A percentile compares a stretch with the other conserved stretches of the same genome.
These are phyloP conservation scores for Andrena trimmerana DNA, from an alignment of 2,888 invertebrate genomes.

Conservation along the genomic window DNA sequence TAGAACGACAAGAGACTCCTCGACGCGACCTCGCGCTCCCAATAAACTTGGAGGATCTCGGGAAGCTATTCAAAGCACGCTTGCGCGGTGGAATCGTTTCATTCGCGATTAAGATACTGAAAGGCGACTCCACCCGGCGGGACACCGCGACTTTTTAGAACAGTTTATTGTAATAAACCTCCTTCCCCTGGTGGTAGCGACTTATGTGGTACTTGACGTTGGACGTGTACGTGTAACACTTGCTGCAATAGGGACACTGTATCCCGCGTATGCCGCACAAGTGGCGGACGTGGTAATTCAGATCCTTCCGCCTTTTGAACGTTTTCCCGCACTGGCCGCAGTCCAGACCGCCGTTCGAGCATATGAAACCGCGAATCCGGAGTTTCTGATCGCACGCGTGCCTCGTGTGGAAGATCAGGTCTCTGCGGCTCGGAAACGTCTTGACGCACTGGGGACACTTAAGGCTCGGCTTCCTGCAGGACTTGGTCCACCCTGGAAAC, in stretches of 20 bases:
- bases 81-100: neutral
- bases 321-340: constrained; percentile 82
- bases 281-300: constrained; percentile 75
- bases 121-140: neutral
- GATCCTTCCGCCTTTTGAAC: constrained; percentile 73
- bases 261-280: constrained; percentile 83
- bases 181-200: constrained; percentile 66
- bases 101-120: neutral
- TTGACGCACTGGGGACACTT: constrained; percentile 47
- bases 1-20: too few relatives aligned
- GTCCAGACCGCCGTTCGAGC: constrained; percentile 32
- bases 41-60: too few relatives aligned
- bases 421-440: constrained; percentile 37
- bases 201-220: constrained; percentile 72
- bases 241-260: constrained; percentile 82
- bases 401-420: constrained; percentile 48
- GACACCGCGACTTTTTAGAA: constrained; percentile 21
- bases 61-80: too few relatives aligned
- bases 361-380: constrained; percentile 26
- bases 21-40: too few relatives aligned
- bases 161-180: constrained; percentile 64
- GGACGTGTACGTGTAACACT: constrained; percentile 68
- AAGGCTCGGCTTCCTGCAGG: constrained; percentile 18
- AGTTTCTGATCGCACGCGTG: constrained; percentile 45
- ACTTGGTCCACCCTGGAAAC: constrained; percentile 57